phyloP scores from a whole-genome alignment of 53 echinoderm and acorn worm species.

The Arbacia lixula region DNA sequence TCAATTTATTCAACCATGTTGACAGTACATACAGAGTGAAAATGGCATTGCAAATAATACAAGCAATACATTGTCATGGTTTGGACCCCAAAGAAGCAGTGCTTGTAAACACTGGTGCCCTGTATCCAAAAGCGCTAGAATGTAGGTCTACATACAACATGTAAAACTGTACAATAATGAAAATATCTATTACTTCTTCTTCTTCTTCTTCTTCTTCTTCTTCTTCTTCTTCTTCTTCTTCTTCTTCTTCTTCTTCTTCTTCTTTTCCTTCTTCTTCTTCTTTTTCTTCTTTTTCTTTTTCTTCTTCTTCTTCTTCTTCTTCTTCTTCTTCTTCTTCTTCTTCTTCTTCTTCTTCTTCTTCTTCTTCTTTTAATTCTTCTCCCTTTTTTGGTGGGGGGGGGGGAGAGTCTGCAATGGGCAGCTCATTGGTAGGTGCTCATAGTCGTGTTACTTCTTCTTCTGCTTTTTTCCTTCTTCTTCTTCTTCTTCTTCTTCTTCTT shows the following conservation, averaged over 20 bases:
- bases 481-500: constrained; percentile 22
- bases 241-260: neutral
- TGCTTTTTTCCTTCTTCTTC: neutral
- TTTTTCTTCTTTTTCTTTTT: neutral
- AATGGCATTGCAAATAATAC: no score
- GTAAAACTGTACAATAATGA: no score
- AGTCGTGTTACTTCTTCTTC: neutral
- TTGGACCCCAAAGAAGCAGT: no score
- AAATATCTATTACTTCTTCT: neutral
- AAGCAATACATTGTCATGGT: no score
- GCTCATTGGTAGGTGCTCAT: no score
- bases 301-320: neutral
- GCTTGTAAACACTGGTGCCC: no score
- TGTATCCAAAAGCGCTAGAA: no score
- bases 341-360: neutral
- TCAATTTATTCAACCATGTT: no score
- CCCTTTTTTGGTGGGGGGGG: no score
- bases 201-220: neutral
- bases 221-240: neutral
- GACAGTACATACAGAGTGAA: no score
- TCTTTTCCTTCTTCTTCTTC: neutral
- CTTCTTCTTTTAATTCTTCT: neutral
- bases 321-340: neutral
- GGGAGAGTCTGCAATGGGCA: neutral
- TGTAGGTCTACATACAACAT: no score